Evolutionary conservation across 1,140 invertebrate species (phyloP).

Genomic region (Trialeurodes vaporariorum): DNA sequence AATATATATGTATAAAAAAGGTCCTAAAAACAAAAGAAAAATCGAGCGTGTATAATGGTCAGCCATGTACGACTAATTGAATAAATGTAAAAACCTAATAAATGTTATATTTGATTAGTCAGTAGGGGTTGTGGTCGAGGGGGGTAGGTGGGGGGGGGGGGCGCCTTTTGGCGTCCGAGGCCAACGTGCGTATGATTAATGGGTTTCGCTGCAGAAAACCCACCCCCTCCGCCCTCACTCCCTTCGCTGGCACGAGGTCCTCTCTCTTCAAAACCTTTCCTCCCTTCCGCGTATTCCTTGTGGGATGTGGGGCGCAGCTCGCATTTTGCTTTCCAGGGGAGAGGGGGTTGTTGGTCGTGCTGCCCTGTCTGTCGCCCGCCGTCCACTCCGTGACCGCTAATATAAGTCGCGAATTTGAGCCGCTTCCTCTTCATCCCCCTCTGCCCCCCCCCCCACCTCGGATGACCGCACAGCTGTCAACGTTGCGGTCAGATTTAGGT

Average conservation of each 20-base stretch:
- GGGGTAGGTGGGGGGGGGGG: too few species aligned
- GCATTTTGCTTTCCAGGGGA: background rate
- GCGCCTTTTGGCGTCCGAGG: background rate
- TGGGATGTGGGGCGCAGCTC: too few species aligned
- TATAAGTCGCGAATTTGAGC: background rate
- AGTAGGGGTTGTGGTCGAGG: too few species aligned
- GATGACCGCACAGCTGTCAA: background rate
- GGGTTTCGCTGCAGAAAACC: background rate
- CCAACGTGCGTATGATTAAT: background rate
- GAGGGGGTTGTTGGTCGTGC: background rate
- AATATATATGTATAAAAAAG: too few species aligned
- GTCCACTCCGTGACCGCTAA: background rate
- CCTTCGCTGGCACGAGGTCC: background rate
- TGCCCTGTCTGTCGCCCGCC: background rate
- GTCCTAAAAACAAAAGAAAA: background rate
- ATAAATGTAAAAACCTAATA: constrained; percentile 1
- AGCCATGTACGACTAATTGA: background rate
- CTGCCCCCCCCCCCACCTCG: too few species aligned
- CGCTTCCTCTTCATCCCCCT: too few species aligned
- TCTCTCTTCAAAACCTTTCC: too few species aligned
- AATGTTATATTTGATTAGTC: background rate
- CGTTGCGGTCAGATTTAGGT: background rate
- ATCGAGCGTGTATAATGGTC: background rate
- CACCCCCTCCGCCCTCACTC: background rate
- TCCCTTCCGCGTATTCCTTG: too few species aligned